phyloP scores from a whole-genome alignment of 2,888 invertebrate species.

The Eupithecia subumbrata region DNA sequence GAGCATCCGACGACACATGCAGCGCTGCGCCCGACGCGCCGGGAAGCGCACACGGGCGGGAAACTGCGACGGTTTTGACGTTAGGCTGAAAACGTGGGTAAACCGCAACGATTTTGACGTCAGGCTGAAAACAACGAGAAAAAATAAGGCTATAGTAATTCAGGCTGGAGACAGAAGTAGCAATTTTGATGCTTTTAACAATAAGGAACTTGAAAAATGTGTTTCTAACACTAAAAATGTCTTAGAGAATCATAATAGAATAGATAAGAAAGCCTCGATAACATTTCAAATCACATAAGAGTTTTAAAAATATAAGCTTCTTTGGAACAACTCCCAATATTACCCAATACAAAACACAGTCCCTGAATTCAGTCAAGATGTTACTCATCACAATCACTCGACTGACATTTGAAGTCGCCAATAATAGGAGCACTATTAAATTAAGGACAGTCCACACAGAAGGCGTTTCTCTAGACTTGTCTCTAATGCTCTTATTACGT shows the following conservation, averaged over 20 bases:
- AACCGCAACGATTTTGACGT: slow-evolving; percentile 55
- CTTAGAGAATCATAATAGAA: background rate
- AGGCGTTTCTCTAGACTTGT: slow-evolving; percentile 59
- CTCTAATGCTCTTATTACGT: slow-evolving; percentile 81
- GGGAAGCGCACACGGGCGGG: slow-evolving; percentile 63
- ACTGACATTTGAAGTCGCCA: slow-evolving; percentile 37
- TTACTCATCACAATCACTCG: slow-evolving; percentile 28
- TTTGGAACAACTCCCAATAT: slow-evolving; percentile 11
- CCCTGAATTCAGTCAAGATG: slow-evolving; percentile 19
- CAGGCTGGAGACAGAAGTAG: background rate
- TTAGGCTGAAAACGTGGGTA: slow-evolving; percentile 49
- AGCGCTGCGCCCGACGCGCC: slow-evolving; percentile 74
- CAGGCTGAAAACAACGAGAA: background rate
- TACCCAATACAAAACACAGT: slow-evolving; percentile 13
- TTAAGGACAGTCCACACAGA: slow-evolving; percentile 53
- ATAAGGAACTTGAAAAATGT: background rate
- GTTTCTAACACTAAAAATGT: background rate
- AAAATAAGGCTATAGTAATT: background rate
- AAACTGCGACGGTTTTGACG: slow-evolving; percentile 56
- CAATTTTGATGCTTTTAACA: background rate
- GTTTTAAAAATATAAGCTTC: background rate
- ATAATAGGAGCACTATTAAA: slow-evolving; percentile 47
- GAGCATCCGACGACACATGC: slow-evolving; percentile 78
- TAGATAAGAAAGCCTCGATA: background rate
- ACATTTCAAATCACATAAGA: background rate